Evolutionary conservation across 2,888 invertebrate genomes (phyloP).

Genomic region (Eupithecia centaureata): DNA sequence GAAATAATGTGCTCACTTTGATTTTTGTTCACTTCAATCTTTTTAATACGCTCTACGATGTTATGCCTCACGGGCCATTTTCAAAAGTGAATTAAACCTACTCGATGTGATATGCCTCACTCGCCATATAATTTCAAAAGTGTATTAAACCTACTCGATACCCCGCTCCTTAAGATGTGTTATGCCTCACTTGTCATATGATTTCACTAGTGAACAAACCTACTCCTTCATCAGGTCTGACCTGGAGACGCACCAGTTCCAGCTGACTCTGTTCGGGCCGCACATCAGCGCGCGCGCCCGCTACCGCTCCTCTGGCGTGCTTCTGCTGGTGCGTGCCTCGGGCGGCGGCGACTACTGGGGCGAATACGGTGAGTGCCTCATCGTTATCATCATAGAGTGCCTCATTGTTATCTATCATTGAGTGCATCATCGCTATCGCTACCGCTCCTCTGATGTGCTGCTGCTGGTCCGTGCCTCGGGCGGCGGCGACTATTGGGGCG

Average conservation of each 20-base stretch:
- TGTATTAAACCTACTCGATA: too few species aligned
- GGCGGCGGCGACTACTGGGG: constrained; percentile 96
- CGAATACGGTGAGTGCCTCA: constrained; percentile 85
- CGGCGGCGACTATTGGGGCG: constrained; percentile 95
- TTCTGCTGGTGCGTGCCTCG: constrained; percentile 91
- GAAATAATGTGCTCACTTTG: too few species aligned
- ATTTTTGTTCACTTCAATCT: too few species aligned
- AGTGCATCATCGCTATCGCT: too few species aligned
- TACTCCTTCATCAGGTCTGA: constrained; percentile 84
- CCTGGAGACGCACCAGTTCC: constrained; percentile 91
- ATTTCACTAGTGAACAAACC: neutral
- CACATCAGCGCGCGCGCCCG: constrained; percentile 91
- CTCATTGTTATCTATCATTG: neutral
- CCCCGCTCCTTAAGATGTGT: too few species aligned
- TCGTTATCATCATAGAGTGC: neutral
- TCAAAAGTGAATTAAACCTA: too few species aligned
- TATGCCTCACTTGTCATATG: neutral
- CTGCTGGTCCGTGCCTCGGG: constrained; percentile 92
- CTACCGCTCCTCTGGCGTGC: constrained; percentile 91
- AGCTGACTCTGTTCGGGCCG: constrained; percentile 91
- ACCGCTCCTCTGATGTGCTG: constrained; percentile 91
- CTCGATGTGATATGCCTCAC: too few species aligned
- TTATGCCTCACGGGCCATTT: too few species aligned
- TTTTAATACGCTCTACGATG: too few species aligned
- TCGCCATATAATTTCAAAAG: too few species aligned